These are phyloP conservation scores for Diacarnus erythraeanus DNA, from an alignment of 37 sponge, comb jelly and placozoan species.

Conservation along the genomic window DNA sequence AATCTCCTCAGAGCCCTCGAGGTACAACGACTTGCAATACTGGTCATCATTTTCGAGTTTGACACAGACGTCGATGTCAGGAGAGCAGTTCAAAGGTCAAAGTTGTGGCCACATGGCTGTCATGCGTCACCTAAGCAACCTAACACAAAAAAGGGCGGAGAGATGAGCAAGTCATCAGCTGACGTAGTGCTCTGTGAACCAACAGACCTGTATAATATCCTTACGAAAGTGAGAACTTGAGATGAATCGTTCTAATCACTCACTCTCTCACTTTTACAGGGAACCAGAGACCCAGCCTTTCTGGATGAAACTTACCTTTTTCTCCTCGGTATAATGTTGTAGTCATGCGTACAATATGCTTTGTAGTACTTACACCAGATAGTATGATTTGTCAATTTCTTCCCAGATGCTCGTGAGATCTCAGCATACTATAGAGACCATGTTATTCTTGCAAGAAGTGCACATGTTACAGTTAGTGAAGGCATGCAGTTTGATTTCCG, in stretches of 20 bases:
- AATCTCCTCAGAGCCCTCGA: constrained; percentile 18
- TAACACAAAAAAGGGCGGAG: constrained; percentile 22
- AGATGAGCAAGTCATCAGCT: constrained; percentile 30
- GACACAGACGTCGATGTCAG: no score
- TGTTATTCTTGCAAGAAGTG: constrained; percentile 40
- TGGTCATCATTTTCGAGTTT: constrained; percentile 41
- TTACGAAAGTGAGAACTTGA: constrained; percentile 59
- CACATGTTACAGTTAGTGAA: not conserved
- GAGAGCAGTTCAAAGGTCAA: not conserved
- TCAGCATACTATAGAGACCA: constrained; percentile 61
- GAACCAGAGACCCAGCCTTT: constrained; percentile 29
- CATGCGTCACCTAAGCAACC: constrained; percentile 3
- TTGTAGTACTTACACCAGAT: not conserved
- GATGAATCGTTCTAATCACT: not conserved
- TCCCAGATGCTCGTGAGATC: constrained; percentile 59
- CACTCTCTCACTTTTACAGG: constrained; percentile 9
- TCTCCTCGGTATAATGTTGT: constrained; percentile 64
- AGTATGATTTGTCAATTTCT: not conserved
- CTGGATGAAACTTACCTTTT: constrained; percentile 57
- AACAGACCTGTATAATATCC: constrained; percentile 84
- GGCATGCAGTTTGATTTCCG: not conserved
- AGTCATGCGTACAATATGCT: not conserved
- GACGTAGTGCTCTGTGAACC: constrained; percentile 85
- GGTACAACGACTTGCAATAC: not conserved
- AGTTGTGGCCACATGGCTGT: not conserved